Evolutionary conservation across 2,888 invertebrate species (phyloP).

Genomic region (Polydrusus pterygomalis): DNA sequence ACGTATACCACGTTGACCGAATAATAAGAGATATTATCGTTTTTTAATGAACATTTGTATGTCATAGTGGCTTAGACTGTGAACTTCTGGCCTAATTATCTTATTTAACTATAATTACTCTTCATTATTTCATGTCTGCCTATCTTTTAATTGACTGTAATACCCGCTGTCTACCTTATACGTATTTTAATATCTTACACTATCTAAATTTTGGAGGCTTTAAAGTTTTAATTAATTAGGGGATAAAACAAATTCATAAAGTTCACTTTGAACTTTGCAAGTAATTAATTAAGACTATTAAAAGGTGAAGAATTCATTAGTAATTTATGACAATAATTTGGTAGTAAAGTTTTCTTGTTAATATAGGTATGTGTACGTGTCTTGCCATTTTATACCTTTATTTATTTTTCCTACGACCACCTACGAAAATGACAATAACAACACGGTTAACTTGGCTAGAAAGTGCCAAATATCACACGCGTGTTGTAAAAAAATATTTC

Average conservation of each 20-base stretch:
- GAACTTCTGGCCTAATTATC: too few relatives aligned
- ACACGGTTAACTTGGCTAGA: too few relatives aligned
- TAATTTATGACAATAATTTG: conserved; percentile 2
- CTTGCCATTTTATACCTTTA: too few relatives aligned
- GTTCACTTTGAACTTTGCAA: neutral
- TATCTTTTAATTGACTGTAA: neutral
- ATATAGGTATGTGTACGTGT: too few relatives aligned
- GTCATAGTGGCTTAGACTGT: too few relatives aligned
- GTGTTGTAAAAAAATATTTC: too few relatives aligned
- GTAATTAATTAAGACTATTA: neutral
- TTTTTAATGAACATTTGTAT: too few relatives aligned
- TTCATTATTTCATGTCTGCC: neutral
- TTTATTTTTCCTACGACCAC: too few relatives aligned
- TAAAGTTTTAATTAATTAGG: neutral
- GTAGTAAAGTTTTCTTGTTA: neutral
- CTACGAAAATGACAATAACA: too few relatives aligned
- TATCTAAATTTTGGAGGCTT: conserved; percentile 5
- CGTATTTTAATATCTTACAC: conserved; percentile 5
- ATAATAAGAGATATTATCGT: too few relatives aligned
- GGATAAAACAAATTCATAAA: neutral
- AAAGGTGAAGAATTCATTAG: neutral
- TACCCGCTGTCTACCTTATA: neutral
- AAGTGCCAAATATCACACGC: too few relatives aligned
- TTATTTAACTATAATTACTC: neutral
- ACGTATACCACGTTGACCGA: too few relatives aligned